These are phyloP conservation scores for Calonectris borealis DNA, from an alignment of 2,113 vertebrate genomes.

Conservation along the genomic window DNA sequence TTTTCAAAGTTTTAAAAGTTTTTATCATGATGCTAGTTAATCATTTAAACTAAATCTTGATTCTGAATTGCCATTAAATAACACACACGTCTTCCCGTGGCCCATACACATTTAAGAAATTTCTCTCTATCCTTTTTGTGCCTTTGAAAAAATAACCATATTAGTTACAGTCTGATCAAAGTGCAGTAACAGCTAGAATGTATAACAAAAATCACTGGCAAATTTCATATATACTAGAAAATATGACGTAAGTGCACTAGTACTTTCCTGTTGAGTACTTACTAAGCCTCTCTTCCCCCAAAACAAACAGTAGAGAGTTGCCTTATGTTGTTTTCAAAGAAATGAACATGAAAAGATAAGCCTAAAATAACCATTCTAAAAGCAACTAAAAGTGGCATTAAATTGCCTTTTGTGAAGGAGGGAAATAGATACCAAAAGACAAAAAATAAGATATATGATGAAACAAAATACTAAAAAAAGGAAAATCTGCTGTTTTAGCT, in stretches of 20 bases:
- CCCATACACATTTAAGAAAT: not conserved
- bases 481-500: not conserved
- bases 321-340: not conserved
- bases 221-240: not conserved
- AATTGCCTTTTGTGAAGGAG: not conserved
- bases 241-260: not conserved
- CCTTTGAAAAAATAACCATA: not conserved
- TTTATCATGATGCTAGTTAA: not conserved
- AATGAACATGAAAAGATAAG: not conserved
- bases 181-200: not conserved
- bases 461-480: not conserved
- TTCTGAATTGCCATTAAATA: not conserved
- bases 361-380: conserved; percentile 23
- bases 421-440: not conserved
- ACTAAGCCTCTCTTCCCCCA: not conserved
- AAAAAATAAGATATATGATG: not conserved
- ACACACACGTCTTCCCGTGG: not conserved
- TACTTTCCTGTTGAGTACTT: not conserved
- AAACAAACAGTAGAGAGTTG: not conserved
- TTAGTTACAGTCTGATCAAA: not conserved
- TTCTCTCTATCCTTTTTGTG: not conserved
- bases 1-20: not conserved
- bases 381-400: not conserved
- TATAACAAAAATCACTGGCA: not conserved
- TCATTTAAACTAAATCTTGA: not conserved